Conservation (phyloP, 2,888 invertebrate species). For the Parochlus steinenii region DNA sequence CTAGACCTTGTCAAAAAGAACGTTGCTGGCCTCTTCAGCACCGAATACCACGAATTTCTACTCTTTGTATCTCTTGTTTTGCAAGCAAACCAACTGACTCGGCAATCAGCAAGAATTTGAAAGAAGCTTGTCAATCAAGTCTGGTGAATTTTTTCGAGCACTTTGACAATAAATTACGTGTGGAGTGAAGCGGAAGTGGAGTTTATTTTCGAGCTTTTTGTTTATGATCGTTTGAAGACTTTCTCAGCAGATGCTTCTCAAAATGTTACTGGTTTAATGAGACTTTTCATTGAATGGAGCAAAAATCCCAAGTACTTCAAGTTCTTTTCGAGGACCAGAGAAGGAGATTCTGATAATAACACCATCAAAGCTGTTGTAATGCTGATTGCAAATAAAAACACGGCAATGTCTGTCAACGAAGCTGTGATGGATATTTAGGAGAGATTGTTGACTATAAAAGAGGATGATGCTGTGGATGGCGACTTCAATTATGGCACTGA, state of each 20-base stretch:
- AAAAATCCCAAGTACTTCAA: slow-evolving; percentile 60
- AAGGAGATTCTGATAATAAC: slow-evolving; percentile 30
- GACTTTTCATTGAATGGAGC: slow-evolving; percentile 66
- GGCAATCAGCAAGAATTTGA: slow-evolving; percentile 45
- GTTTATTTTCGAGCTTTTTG: slow-evolving; percentile 55
- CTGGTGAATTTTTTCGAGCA: slow-evolving; percentile 60
- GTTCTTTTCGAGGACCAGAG: slow-evolving; percentile 47
- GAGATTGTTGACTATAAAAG: slow-evolving; percentile 47
- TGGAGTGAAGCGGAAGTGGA: slow-evolving; percentile 56
- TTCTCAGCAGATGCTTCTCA: slow-evolving; percentile 66
- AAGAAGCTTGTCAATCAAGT: slow-evolving; percentile 42
- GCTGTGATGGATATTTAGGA: slow-evolving; percentile 58
- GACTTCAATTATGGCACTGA: slow-evolving; percentile 52
- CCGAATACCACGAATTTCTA: slow-evolving; percentile 51
- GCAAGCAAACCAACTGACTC: slow-evolving; percentile 36
- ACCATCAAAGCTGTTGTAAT: slow-evolving; percentile 44
- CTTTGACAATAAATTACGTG: slow-evolving; percentile 55
- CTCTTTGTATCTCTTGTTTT: slow-evolving; percentile 50
- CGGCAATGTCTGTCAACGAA: slow-evolving; percentile 41
- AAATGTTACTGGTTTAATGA: slow-evolving; percentile 65
- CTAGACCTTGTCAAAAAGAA: slow-evolving; percentile 61
- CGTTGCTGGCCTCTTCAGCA: slow-evolving; percentile 61
- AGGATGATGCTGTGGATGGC: slow-evolving; percentile 33
- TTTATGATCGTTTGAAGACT: slow-evolving; percentile 66
- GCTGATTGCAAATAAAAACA: slow-evolving; percentile 53